Conservation (phyloP, 2,113 vertebrate species). For the Struthio camelus region DNA sequence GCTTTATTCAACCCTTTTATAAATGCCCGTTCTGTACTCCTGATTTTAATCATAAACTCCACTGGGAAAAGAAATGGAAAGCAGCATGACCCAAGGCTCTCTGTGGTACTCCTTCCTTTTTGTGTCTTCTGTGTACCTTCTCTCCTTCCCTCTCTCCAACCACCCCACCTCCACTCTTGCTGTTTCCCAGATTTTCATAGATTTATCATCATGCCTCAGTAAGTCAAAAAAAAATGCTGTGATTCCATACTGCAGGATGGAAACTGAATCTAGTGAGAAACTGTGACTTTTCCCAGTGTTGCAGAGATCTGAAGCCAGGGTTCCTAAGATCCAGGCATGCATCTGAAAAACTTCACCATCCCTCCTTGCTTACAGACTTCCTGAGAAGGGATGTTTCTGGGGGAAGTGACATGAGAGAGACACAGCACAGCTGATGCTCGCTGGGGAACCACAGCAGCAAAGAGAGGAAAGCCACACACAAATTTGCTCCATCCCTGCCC, state of each 20-base stretch:
- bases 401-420: background rate
- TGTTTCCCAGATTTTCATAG: background rate
- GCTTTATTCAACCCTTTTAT: too few relatives aligned
- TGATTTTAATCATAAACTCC: background rate
- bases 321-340: background rate
- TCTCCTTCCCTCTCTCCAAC: background rate
- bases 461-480: background rate
- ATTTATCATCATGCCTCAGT: background rate
- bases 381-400: background rate
- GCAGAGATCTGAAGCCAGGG: too few relatives aligned
- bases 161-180: background rate
- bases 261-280: background rate
- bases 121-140: background rate
- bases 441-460: background rate
- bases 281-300: background rate
- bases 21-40: too few relatives aligned
- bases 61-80: background rate
- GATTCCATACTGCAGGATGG: background rate
- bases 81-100: background rate
- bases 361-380: background rate
- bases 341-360: background rate
- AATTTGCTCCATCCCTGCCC: background rate
- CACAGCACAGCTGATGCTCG: background rate
- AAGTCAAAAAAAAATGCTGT: background rate
- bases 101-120: background rate